Base-by-base conservation (phyloP, 2,888 invertebrate species). In the Scaptomyza polygonia region DNA sequence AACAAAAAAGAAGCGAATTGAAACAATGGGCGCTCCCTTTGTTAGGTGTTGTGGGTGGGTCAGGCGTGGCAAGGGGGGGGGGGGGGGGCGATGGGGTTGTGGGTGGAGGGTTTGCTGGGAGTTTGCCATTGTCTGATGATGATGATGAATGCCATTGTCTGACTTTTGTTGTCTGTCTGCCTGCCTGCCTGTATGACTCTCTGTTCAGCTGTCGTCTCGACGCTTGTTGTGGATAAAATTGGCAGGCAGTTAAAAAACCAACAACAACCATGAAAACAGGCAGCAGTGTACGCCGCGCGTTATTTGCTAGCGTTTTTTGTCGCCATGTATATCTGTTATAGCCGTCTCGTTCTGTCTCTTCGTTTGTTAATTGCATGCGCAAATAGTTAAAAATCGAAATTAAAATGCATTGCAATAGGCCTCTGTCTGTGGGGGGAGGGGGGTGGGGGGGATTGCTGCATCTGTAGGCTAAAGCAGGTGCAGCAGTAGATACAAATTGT, bases 191-290 rank as follows among this genome's bases (percentile, higher is more conserved):
- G 53, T 36, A 14, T 25, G 43, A 25, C 49, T 45, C 52, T 56
- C 42, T 54, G 64, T 61, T 44, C 42, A 39, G 39, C 27, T 62
- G 59, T 55, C 58, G 59, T 55, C 58, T 36, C 30, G 34, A 40
- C 54, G 57, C 64, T 65, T 64, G 71, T 85, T 82, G 83, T 65
- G 81, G 83, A 86, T 85, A 86, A 81, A 81, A 81, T 82, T 85
- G 73, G 49, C 76, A 66, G 65, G 9, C n/a, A 40, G 16, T 30
- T 51, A 67, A 45, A 25, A 2, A 25, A 5, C n/a, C n/a, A n/a
- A n/a, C n/a, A 25, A 25, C 1, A 25, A 25, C 5, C 1, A 25
- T 4, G 5, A 25, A 25, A 25, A 25, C 25, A 25, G 25, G 25
- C 25, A 25, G 25, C 25, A 5, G 25, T 5, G 25, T 25, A 5